A percentile compares a stretch with the other conserved stretches of the same genome.
phyloP scores from a whole-genome alignment of 1,140 invertebrate genomes.

The Hylaeus volcanicus region DNA sequence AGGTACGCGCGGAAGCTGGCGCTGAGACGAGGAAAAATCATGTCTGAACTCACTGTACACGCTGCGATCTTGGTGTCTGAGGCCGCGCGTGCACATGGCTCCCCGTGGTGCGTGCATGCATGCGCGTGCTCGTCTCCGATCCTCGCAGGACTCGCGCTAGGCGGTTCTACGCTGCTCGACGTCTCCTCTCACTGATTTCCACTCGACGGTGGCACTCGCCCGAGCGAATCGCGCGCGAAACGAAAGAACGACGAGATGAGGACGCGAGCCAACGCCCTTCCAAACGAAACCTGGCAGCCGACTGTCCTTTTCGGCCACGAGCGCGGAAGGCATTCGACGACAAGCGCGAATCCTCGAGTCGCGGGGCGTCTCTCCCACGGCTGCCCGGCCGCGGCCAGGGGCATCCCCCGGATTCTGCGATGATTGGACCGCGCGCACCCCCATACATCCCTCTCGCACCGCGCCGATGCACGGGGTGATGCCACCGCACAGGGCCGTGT shows the following conservation, averaged over 20 bases:
- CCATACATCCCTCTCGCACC: slow-evolving; percentile 33
- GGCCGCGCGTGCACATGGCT: slow-evolving; percentile 12
- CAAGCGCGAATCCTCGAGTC: slow-evolving; percentile 68
- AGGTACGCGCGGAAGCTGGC: no score
- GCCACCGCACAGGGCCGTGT: slow-evolving; percentile 67
- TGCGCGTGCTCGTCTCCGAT: neutral
- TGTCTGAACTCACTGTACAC: slow-evolving; percentile 24
- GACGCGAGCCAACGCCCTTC: slow-evolving; percentile 74
- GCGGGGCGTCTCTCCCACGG: slow-evolving; percentile 69
- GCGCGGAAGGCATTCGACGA: slow-evolving; percentile 68
- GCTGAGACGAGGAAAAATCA: neutral
- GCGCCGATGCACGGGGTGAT: slow-evolving; percentile 52
- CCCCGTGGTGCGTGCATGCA: neutral
- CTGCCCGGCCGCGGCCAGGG: slow-evolving; percentile 74
- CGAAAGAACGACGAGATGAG: neutral
- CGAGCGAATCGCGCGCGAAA: slow-evolving; percentile 4
- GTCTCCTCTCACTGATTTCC: slow-evolving; percentile 15
- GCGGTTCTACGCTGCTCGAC: neutral
- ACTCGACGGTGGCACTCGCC: neutral
- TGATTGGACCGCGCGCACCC: slow-evolving; percentile 80
- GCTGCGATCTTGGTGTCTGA: no score
- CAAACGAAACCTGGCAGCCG: slow-evolving; percentile 62
- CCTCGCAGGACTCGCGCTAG: no score
- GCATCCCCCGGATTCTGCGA: slow-evolving; percentile 78
- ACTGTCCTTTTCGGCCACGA: slow-evolving; percentile 72